Base-by-base conservation (phyloP, 2,797 vertebrate species). In the Diplodus sargus region DNA sequence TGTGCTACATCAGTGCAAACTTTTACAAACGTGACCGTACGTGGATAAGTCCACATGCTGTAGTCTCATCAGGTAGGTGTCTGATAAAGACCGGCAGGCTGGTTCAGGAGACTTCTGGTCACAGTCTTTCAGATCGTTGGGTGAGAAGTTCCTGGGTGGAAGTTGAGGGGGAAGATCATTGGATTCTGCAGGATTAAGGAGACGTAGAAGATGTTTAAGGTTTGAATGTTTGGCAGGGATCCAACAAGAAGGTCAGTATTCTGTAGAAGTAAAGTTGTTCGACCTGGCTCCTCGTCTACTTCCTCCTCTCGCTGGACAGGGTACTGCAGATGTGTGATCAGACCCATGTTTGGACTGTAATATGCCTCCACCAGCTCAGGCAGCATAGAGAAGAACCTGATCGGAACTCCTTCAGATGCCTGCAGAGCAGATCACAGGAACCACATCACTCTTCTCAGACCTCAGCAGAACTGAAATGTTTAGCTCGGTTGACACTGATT, bases 371-470 rank as follows among this genome's bases (percentile, higher is more conserved):
- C 98, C 88, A 99, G 94, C 70, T 99, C 97, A 34, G 95, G 91
- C 82, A 99, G 89, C 86, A 92, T 92, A 6, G 95, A 79, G 56
- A 98, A 99, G 91, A 97, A 97, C 72, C 95, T 95, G 92, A 98
- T 96, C 0, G 98, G 96, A 76, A 99, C 98, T 0, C 98, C 98
- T 59, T 98, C 98, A 1, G 97, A 99, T 5, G 98, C 98, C 98
- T 99, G 67, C 20, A 49, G 67, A 80, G 34, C 67, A 86, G 43
- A 85, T 56, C 66, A 88, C 23, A 89, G 59, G 39, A 80, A 17
- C 76, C 28, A 51, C 11, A 70, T 42, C 20, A 58, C 22, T 28
- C 6, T 28, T 39, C 69, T 85, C 28, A 60, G 30, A 61, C 42
- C 15, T 45, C 30, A 42, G 56, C 51, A 30, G 42, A 66, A 42